Percentiles rank a stretch among this genome's conserved stretches.
phyloP scores from a whole-genome alignment of 2,888 invertebrate genomes.

The Uropetala carovei region DNA sequence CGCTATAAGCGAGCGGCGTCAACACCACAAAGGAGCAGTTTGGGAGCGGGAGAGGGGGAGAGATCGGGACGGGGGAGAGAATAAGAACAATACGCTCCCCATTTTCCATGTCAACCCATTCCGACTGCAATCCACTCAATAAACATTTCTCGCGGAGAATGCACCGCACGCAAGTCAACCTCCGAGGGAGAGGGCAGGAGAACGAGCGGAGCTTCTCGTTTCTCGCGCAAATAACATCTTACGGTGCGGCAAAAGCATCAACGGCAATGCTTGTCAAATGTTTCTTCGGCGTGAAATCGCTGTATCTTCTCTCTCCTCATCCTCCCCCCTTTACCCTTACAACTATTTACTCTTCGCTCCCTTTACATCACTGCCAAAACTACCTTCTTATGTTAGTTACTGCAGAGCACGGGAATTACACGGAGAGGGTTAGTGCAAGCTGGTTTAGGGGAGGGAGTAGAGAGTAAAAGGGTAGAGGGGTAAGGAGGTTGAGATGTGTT shows the following conservation, averaged over 20 bases:
- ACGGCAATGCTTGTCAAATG: background rate
- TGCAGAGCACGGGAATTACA: background rate
- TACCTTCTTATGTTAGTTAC: background rate
- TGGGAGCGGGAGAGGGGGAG: background rate
- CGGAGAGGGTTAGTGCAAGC: too few relatives aligned
- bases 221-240: background rate
- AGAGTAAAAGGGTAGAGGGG: background rate
- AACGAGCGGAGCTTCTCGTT: background rate
- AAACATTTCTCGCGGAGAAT: background rate
- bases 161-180: background rate
- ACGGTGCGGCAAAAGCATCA: background rate
- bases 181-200: background rate
- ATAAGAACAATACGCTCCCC: background rate
- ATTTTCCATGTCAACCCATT: background rate
- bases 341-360: background rate
- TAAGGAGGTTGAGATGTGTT: background rate
- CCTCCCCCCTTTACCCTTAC: background rate
- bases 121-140: constrained; percentile 13
- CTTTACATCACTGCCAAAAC: background rate
- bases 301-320: too few relatives aligned
- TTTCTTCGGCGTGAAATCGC: background rate
- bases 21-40: background rate
- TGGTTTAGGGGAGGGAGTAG: too few relatives aligned
- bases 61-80: too few relatives aligned
- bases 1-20: background rate